Percentiles rank a stretch among this genome's conserved stretches.
These are phyloP conservation scores for Gopherus evgoodei DNA, from an alignment of 2,113 vertebrate species.

Conservation along the genomic window DNA sequence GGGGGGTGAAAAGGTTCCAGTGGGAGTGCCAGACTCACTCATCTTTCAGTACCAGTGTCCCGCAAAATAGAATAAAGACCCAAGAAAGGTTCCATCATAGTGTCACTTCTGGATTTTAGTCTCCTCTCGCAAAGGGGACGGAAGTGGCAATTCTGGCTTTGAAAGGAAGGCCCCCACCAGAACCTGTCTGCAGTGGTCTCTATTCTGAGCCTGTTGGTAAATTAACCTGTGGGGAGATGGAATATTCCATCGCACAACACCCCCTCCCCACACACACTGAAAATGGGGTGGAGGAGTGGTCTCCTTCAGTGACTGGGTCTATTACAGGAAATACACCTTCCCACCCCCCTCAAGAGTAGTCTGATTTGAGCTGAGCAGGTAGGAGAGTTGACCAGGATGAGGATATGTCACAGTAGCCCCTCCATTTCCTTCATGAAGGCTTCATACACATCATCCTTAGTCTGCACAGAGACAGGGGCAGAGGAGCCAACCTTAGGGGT, in stretches of 20 bases:
- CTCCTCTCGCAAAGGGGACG: not conserved
- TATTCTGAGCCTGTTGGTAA: conserved; percentile 14
- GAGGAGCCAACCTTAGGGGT: conserved; percentile 80
- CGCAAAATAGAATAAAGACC: not conserved
- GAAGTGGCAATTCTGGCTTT: not conserved
- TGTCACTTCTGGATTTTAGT: not conserved
- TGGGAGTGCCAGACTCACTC: not conserved
- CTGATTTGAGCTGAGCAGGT: conserved; percentile 15
- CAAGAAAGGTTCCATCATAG: not conserved
- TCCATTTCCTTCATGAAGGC: conserved; percentile 99
- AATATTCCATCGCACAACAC: not conserved
- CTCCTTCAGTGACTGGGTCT: not conserved
- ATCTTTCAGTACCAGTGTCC: not conserved
- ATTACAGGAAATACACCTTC: conserved; percentile 21
- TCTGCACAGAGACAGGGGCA: conserved; percentile 89
- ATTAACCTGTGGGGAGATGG: conserved; percentile 45
- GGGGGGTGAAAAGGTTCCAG: conserved; percentile 20
- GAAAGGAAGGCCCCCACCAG: not conserved
- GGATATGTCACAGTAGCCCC: conserved; percentile 86
- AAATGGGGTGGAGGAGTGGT: not conserved
- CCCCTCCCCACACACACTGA: not conserved
- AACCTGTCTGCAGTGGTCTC: not conserved
- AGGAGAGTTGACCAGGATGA: conserved; percentile 38
- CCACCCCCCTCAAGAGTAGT: conserved; percentile 8
- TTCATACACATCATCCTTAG: conserved; percentile 98